Conservation (phyloP, 53 echinoderm and acorn worm species). For the Zoroaster sp. region DNA sequence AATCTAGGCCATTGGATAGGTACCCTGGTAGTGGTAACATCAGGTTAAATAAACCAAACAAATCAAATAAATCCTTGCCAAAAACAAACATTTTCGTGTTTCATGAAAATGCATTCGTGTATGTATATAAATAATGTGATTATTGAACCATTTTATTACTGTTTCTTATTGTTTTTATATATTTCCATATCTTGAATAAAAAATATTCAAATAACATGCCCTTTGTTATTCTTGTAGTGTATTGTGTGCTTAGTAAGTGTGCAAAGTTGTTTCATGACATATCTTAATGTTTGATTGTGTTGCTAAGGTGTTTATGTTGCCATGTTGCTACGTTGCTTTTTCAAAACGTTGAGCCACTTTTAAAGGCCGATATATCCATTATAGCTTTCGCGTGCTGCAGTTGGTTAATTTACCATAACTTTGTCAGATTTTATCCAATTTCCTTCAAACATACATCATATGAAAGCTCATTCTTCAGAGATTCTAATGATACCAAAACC, state of each 20-base stretch:
- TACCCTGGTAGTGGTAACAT: too few relatives aligned
- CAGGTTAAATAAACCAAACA: too few relatives aligned
- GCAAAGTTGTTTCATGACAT: not conserved
- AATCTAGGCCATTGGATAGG: too few relatives aligned
- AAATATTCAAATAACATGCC: not conserved
- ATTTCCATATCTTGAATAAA: too few relatives aligned
- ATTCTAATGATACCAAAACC: not conserved
- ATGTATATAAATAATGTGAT: too few relatives aligned
- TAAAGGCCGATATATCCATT: not conserved
- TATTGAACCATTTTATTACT: too few relatives aligned
- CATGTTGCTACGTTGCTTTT: not conserved
- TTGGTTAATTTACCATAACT: not conserved
- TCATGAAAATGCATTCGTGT: too few relatives aligned
- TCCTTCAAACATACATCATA: not conserved
- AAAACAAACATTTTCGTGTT: too few relatives aligned
- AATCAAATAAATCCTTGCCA: too few relatives aligned
- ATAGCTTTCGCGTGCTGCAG: not conserved
- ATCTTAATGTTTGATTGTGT: not conserved
- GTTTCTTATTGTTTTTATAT: too few relatives aligned
- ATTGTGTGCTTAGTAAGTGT: not conserved
- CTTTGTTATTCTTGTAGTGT: not conserved
- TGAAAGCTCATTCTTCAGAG: not conserved
- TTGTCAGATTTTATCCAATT: not conserved
- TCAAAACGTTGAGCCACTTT: not conserved
- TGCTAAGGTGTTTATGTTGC: conserved; percentile 5